Evolutionary conservation across 2,113 vertebrate species (phyloP), one percentile per base, ranked within the genome.

Genomic region (Myiozetetes cayanensis): DNA sequence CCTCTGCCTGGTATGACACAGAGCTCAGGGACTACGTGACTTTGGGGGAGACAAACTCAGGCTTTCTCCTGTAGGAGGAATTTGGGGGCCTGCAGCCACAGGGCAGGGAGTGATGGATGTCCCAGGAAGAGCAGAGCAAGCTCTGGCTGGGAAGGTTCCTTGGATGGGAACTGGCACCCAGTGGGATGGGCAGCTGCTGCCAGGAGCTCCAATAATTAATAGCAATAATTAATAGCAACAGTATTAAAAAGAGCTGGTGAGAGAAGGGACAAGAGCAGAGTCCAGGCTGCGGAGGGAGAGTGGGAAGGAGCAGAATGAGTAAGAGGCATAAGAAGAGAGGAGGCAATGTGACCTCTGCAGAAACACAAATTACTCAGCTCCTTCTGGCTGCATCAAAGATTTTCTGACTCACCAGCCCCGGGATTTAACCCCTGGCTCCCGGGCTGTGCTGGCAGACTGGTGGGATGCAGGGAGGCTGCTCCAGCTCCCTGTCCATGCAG

Each of bases 321-420:
- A 85, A 87, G 41, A 79, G 85, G 58, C 75, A 9, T 50, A 63
- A 87, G 77, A 63, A 83, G 87, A 83, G 74, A 84, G 76, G 70
- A 90, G 94, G 91, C 89, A 89, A 91, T 49, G 81, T 85, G 94
- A 96, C 87, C 90, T 94, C 95, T 25, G 90, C 83, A 85, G 83
- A 22, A 28, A 73, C 79, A 87, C 67, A 35, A 72, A 94, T 94
- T 82, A 58, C 83, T 81, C 56, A 83, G 79, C 89, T 53, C 90
- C 90, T 92, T 91, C 89, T 78, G 84, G 85, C 92, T 33, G 86
- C 87, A 86, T 92, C 89, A 77, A 74, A 88, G 79, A 52, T 73
- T 75, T 76, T 89, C 83, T 85, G 94, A 96, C 68, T 82, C 94
- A 96, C 85, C 90, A 87, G 94, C 76, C 67, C 30, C 41, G 39